Conservation (phyloP, 2,888 invertebrate species). For the Agrilus biguttatus region DNA sequence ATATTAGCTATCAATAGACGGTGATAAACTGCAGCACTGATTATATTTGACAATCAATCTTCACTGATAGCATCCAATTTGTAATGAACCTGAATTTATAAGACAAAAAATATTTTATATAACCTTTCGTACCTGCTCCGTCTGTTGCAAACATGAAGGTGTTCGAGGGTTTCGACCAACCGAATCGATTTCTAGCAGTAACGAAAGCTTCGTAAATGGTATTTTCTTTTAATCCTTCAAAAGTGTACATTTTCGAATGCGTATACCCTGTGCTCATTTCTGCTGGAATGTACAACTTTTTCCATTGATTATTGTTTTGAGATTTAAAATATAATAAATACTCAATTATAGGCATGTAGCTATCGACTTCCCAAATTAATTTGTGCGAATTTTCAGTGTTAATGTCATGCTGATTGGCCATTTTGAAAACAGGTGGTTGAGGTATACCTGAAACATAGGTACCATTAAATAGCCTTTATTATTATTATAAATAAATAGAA, state of each 20-base stretch:
- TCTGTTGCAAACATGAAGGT: conserved; percentile 63
- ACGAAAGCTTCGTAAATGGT: conserved; percentile 66
- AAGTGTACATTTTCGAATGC: conserved; percentile 60
- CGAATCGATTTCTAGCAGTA: conserved; percentile 67
- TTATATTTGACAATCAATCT: too few species aligned
- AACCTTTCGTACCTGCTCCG: conserved; percentile 54
- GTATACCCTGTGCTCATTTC: conserved; percentile 53
- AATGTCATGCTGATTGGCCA: conserved; percentile 32
- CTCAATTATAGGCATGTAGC: conserved; percentile 64
- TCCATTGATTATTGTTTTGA: conserved; percentile 44
- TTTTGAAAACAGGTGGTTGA: conserved; percentile 54
- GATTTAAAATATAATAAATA: conserved; percentile 44
- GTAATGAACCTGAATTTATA: too few species aligned
- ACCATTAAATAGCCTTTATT: background rate
- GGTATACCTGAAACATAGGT: conserved; percentile 40
- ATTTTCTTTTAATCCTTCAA: conserved; percentile 57
- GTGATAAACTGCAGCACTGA: too few species aligned
- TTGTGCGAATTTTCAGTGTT: conserved; percentile 44
- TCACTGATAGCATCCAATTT: too few species aligned
- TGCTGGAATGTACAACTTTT: conserved; percentile 53
- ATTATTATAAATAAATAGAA: background rate
- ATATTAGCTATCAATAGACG: too few species aligned
- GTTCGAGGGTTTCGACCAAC: conserved; percentile 70
- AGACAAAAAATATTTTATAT: too few species aligned
- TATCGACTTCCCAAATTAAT: conserved; percentile 75